These are phyloP conservation scores for Eolophus roseicapilla DNA, from an alignment of 2,113 vertebrate species.

Conservation along the genomic window DNA sequence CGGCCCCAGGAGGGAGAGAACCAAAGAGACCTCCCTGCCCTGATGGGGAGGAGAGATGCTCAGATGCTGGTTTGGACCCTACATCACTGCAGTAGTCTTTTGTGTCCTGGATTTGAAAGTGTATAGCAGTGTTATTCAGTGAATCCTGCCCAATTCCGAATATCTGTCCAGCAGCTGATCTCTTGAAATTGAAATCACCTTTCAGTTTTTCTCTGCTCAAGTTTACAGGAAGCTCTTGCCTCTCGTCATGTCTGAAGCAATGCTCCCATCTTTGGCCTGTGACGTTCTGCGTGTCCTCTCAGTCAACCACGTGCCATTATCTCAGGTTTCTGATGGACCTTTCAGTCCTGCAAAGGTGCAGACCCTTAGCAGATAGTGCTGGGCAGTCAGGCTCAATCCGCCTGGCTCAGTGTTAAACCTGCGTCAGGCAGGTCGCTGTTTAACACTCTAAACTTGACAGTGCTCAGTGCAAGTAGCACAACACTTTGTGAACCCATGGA, in stretches of 20 bases:
- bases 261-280: neutral
- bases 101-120: neutral
- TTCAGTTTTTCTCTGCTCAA: neutral
- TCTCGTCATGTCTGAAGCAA: neutral
- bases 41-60: neutral
- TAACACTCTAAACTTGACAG: neutral
- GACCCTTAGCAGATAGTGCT: neutral
- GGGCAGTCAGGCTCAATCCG: neutral
- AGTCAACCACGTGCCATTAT: constrained; percentile 38
- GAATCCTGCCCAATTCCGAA: neutral
- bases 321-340: constrained; percentile 50
- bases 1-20: neutral
- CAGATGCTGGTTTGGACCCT: neutral
- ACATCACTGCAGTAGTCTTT: neutral
- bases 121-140: neutral
- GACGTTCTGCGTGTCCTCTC: neutral
- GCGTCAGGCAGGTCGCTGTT: neutral
- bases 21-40: neutral
- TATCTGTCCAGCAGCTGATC: neutral
- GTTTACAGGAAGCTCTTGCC: neutral
- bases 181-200: neutral
- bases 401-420: neutral
- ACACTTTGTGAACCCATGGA: neutral
- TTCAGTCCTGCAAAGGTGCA: neutral
- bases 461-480: neutral